Evolutionary conservation across 2,797 vertebrate genomes (phyloP).

Genomic region (Potorous gilbertii): DNA sequence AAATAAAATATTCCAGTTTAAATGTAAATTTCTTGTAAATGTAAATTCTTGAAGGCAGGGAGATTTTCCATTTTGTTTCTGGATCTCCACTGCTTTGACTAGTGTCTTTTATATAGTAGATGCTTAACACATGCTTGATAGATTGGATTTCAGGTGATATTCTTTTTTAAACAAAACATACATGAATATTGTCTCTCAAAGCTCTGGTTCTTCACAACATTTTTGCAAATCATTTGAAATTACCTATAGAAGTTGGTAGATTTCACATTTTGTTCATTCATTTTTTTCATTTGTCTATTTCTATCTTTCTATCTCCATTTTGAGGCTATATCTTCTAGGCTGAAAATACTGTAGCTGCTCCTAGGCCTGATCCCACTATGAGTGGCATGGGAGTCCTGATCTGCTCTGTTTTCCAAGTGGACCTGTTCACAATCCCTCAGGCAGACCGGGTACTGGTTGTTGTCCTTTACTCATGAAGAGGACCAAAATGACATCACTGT

Average conservation of each 20-base stretch:
- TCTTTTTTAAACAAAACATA: not conserved
- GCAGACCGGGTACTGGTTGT: not conserved
- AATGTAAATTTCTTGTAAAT: not conserved
- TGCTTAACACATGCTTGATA: not conserved
- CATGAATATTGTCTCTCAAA: not conserved
- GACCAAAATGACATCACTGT: no score
- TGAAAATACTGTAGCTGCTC: not conserved
- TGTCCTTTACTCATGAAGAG: no score
- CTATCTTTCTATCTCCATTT: not conserved
- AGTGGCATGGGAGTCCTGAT: not conserved
- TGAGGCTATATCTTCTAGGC: not conserved
- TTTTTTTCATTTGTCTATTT: no score
- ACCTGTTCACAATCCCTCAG: not conserved
- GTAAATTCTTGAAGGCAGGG: not conserved
- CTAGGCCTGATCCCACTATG: not conserved
- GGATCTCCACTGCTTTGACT: not conserved
- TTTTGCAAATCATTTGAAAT: not conserved
- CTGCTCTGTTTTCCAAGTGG: not conserved
- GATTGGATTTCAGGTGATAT: not conserved
- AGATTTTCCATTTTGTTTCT: not conserved
- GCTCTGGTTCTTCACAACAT: not conserved
- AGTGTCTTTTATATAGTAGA: not conserved
- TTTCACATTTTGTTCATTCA: not conserved
- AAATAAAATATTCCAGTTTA: not conserved
- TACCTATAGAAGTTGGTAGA: not conserved